These are phyloP conservation scores for Virgularia gustaviana DNA, from an alignment of 92 coral and sea anemone genomes.

Conservation along the genomic window DNA sequence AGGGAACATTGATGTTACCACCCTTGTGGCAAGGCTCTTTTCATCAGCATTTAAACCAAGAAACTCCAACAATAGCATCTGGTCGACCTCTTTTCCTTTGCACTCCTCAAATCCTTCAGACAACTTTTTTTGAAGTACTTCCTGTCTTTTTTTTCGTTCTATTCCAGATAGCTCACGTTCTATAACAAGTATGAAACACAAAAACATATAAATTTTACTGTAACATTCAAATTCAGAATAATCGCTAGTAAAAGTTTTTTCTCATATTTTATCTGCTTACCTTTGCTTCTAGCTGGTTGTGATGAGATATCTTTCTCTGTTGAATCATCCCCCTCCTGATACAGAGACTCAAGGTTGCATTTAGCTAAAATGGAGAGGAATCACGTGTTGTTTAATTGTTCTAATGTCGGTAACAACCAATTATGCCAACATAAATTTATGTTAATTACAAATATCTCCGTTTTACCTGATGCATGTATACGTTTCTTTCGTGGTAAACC, in stretches of 20 bases:
- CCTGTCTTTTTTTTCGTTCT: constrained; percentile 7
- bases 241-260: too few species aligned
- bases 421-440: neutral
- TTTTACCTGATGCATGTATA: neutral
- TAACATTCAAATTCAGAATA: too few species aligned
- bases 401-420: too few species aligned
- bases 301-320: neutral
- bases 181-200: neutral
- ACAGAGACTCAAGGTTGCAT: neutral
- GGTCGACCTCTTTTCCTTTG: neutral
- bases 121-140: neutral
- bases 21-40: constrained; percentile 16
- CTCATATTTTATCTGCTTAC: too few species aligned
- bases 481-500: too few species aligned
- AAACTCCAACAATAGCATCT: neutral
- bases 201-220: neutral
- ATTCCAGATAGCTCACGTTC: constrained; percentile 5
- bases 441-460: neutral
- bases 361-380: neutral
- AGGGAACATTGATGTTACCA: neutral
- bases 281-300: neutral
- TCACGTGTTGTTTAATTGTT: too few species aligned
- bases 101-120: neutral
- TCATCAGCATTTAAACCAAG: neutral
- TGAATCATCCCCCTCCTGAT: neutral